phyloP scores from a whole-genome alignment of 2,113 vertebrate species.

The Erythrolamprus reginae region DNA sequence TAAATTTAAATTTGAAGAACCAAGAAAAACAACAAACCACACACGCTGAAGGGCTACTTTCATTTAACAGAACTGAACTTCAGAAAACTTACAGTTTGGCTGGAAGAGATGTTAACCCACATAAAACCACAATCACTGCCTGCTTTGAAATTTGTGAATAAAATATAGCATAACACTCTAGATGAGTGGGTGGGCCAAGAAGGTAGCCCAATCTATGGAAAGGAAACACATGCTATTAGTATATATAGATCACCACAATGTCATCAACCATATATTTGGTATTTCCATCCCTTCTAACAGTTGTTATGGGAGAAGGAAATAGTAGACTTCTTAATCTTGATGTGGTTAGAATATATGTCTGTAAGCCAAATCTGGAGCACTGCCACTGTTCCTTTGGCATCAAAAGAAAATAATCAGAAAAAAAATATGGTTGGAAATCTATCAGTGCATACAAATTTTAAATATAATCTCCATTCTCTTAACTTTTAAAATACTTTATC shows the following conservation, averaged over 20 bases:
- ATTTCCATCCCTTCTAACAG: constrained; percentile 34
- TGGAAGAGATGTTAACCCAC: background rate
- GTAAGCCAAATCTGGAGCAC: constrained; percentile 4
- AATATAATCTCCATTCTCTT: background rate
- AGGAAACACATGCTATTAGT: background rate
- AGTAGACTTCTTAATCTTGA: background rate
- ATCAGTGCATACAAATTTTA: background rate
- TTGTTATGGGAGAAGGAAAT: constrained; percentile 6
- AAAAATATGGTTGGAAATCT: background rate
- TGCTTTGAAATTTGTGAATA: constrained; percentile 13
- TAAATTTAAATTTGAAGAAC: background rate
- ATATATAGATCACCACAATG: background rate
- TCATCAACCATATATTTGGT: background rate
- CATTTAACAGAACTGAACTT: background rate
- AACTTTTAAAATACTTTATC: background rate
- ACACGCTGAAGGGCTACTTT: background rate
- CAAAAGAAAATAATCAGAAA: background rate
- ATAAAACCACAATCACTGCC: background rate
- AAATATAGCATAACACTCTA: constrained; percentile 5
- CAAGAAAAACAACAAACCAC: background rate
- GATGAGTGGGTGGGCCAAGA: constrained; percentile 24
- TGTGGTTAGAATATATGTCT: background rate
- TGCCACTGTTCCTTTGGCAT: background rate
- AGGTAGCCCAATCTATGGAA: constrained; percentile 5
- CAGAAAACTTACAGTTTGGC: background rate